Conservation (phyloP, 2,797 vertebrate species). For the Clarias pachynema region DNA sequence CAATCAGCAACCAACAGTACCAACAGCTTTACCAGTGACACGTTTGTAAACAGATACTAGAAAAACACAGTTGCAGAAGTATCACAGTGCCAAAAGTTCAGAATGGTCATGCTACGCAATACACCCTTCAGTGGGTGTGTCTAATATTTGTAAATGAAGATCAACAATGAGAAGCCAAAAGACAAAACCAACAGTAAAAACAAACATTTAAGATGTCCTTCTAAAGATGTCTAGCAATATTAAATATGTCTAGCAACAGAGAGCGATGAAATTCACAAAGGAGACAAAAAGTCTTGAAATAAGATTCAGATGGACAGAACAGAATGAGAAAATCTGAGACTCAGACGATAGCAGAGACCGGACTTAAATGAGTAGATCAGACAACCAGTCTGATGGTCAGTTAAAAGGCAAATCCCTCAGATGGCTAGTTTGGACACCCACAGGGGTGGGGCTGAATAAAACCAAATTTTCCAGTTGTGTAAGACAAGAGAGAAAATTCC, state of each 20-base stretch:
- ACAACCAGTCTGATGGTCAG: background rate
- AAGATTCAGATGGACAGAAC: background rate
- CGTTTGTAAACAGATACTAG: background rate
- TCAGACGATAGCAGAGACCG: background rate
- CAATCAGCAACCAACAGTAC: background rate
- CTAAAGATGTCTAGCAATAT: too few relatives aligned
- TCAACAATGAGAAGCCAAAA: background rate
- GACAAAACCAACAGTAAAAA: background rate
- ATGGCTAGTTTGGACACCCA: background rate
- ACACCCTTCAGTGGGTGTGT: background rate
- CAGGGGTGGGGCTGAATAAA: background rate
- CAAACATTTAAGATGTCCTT: background rate
- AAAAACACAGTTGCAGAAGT: background rate
- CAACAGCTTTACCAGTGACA: background rate
- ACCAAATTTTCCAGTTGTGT: conserved; percentile 50
- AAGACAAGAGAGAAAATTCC: conserved; percentile 50
- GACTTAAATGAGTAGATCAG: background rate
- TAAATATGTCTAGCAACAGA: background rate
- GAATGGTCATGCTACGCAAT: background rate
- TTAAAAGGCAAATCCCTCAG: background rate
- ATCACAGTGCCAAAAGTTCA: background rate
- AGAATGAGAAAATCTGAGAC: background rate
- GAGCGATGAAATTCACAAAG: background rate
- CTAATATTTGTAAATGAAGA: background rate
- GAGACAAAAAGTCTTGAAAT: background rate